A percentile compares a stretch with the other conserved stretches of the same genome.
Evolutionary conservation across 2,888 invertebrate genomes (phyloP).

Genomic region (Dermolepida albohirtum): DNA sequence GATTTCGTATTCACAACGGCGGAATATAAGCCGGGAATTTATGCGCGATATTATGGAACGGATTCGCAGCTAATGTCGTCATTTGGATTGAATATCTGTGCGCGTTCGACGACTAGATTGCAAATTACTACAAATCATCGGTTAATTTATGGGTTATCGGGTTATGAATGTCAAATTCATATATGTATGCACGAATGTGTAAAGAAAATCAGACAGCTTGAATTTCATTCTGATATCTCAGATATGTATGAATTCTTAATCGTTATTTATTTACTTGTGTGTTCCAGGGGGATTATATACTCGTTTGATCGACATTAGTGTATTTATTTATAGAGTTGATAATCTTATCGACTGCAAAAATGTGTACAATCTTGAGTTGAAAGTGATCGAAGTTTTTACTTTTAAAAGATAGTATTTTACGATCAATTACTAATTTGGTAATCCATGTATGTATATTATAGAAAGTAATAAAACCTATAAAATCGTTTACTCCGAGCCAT

Average conservation of each 20-base stretch:
- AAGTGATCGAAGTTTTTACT: too few relatives aligned
- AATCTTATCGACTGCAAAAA: slow-evolving; percentile 3
- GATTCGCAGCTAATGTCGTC: slow-evolving; percentile 56
- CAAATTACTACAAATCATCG: slow-evolving; percentile 48
- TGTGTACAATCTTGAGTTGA: too few relatives aligned
- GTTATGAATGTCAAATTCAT: slow-evolving; percentile 42
- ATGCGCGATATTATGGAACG: slow-evolving; percentile 55
- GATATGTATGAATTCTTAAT: slow-evolving; percentile 5
- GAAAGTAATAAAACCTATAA: too few relatives aligned
- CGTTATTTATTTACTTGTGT: slow-evolving; percentile 25
- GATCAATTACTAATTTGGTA: too few relatives aligned
- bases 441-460: too few relatives aligned
- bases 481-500: too few relatives aligned
- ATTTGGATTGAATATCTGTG: slow-evolving; percentile 53
- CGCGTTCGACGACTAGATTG: slow-evolving; percentile 45
- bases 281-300: not conserved
- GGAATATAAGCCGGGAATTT: slow-evolving; percentile 53
- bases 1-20: slow-evolving; percentile 55
- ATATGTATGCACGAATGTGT: not conserved
- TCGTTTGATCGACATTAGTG: too few relatives aligned
- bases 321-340: not conserved
- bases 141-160: slow-evolving; percentile 48
- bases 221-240: slow-evolving; percentile 17
- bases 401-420: too few relatives aligned
- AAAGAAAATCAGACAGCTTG: slow-evolving; percentile 1